Conservation (phyloP, 2,888 invertebrate genomes). For the Tenthredo distinguenda region DNA sequence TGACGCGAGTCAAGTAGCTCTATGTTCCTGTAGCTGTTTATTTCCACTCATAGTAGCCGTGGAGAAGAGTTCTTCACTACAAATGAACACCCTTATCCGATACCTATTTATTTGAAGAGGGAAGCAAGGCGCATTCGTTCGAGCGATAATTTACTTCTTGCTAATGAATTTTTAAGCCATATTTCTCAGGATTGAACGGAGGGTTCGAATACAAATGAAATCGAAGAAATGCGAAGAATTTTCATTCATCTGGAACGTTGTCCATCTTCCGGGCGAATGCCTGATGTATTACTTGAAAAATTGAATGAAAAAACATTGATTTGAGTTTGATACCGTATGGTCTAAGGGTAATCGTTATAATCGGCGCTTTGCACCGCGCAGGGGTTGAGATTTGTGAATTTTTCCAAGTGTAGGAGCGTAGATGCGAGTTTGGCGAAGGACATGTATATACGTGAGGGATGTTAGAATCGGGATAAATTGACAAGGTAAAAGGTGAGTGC, state of each 20-base stretch:
- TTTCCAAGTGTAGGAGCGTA: not conserved
- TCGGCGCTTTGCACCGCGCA: not conserved
- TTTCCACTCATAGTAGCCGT: not conserved
- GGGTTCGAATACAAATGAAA: too few species aligned
- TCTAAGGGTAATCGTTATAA: not conserved
- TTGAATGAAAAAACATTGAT: not conserved
- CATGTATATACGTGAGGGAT: not conserved
- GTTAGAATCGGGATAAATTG: not conserved
- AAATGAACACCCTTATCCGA: not conserved
- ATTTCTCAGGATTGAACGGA: not conserved
- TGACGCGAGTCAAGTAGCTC: not conserved
- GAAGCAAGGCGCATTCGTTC: not conserved
- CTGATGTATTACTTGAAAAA: not conserved
- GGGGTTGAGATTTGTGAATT: not conserved
- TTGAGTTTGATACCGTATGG: not conserved
- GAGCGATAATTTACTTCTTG: not conserved
- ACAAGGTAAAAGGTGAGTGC: conserved; percentile 15
- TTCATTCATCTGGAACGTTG: not conserved
- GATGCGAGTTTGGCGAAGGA: not conserved
- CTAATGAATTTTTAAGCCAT: too few species aligned
- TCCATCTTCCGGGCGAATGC: not conserved
- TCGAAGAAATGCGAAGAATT: not conserved
- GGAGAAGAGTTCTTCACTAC: not conserved
- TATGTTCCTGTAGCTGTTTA: not conserved
- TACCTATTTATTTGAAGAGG: not conserved